A percentile compares a stretch with the other conserved stretches of the same genome.
phyloP scores from a whole-genome alignment of 2,888 invertebrate genomes.

The Gibbula magus region DNA sequence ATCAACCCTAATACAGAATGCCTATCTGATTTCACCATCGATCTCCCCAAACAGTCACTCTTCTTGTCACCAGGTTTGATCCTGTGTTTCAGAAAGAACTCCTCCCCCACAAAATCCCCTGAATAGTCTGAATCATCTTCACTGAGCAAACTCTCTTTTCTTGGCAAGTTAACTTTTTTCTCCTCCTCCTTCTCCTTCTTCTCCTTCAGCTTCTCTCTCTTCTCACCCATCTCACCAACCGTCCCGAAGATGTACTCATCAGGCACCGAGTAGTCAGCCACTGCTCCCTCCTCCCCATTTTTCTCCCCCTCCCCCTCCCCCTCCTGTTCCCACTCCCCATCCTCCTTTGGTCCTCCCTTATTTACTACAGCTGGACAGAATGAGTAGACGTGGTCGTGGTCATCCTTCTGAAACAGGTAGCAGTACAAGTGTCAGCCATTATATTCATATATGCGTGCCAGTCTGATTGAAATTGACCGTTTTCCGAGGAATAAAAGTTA shows the following conservation, averaged over 20 bases:
- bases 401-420: slow-evolving; percentile 35
- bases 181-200: not conserved
- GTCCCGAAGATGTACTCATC: slow-evolving; percentile 25
- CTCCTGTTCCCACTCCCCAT: not conserved
- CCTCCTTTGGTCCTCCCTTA: slow-evolving; percentile 2
- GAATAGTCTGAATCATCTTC: slow-evolving; percentile 34
- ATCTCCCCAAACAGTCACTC: not conserved
- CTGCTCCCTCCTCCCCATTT: slow-evolving; percentile 26
- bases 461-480: too few species aligned
- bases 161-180: not conserved
- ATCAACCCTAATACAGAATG: not conserved
- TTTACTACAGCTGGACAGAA: slow-evolving; percentile 45
- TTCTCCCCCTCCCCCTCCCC: slow-evolving; percentile 19
- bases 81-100: slow-evolving; percentile 35
- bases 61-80: not conserved
- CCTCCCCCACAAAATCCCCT: slow-evolving; percentile 32
- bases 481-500: too few species aligned
- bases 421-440: too few species aligned
- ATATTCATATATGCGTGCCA: too few species aligned
- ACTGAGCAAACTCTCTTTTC: not conserved
- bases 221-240: not conserved
- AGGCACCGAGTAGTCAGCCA: slow-evolving; percentile 11
- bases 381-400: slow-evolving; percentile 46
- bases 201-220: not conserved
- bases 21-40: not conserved